These are phyloP conservation scores for Gambusia yucatana DNA, from an alignment of 2,797 vertebrate genomes.

Conservation along the genomic window DNA sequence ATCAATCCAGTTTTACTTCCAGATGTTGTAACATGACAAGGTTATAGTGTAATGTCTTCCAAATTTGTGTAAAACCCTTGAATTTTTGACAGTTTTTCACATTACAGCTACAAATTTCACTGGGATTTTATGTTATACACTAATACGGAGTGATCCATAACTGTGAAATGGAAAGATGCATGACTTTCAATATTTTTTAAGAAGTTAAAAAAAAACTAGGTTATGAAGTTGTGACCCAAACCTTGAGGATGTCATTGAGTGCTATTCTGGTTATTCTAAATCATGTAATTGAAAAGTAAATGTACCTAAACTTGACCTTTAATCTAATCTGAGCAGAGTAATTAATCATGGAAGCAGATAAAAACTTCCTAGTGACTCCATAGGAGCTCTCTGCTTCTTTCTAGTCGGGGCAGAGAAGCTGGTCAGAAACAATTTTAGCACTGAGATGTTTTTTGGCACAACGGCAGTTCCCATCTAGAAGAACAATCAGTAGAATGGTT, in stretches of 20 bases:
- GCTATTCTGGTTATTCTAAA: background rate
- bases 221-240: background rate
- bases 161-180: background rate
- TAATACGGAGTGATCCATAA: no score
- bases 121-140: no score
- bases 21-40: conserved; percentile 16
- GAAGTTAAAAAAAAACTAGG: background rate
- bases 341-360: background rate
- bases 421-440: background rate
- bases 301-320: background rate
- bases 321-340: background rate
- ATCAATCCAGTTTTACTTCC: background rate
- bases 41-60: background rate
- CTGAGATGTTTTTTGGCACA: background rate
- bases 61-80: background rate
- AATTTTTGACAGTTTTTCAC: background rate
- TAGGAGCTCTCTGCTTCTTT: background rate
- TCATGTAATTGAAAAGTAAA: background rate
- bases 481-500: background rate
- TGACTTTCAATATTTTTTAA: background rate
- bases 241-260: background rate
- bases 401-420: background rate
- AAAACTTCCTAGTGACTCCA: background rate
- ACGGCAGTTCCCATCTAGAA: no score
- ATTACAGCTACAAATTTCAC: background rate